Evolutionary conservation across 2,888 invertebrate genomes (phyloP).

Genomic region (Athalia circularis): DNA sequence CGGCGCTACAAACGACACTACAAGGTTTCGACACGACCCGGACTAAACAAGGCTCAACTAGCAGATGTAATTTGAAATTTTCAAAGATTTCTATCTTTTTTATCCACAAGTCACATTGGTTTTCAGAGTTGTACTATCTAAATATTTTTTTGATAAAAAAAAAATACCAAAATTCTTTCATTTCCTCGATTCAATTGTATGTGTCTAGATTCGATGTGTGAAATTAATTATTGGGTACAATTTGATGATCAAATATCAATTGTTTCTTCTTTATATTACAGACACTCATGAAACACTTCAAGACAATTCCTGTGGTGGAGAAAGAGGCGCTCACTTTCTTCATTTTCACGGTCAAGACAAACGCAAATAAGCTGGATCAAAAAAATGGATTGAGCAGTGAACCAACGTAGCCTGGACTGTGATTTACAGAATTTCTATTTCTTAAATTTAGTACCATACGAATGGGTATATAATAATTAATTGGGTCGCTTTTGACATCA

Average conservation of each 20-base stretch:
- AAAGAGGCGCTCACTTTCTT: slow-evolving; percentile 96
- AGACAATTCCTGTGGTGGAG: slow-evolving; percentile 94
- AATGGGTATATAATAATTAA: background rate
- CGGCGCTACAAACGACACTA: slow-evolving; percentile 95
- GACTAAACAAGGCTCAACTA: slow-evolving; percentile 95
- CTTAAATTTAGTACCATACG: background rate
- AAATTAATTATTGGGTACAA: slow-evolving; percentile 64
- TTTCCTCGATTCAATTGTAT: background rate
- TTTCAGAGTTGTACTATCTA: too few species aligned
- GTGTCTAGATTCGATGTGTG: slow-evolving; percentile 80
- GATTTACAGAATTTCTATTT: slow-evolving; percentile 55
- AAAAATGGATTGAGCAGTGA: slow-evolving; percentile 86
- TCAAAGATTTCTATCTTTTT: slow-evolving; percentile 29
- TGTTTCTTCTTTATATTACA: slow-evolving; percentile 75
- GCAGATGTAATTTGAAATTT: slow-evolving; percentile 86
- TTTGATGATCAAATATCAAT: background rate
- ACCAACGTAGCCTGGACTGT: slow-evolving; percentile 73
- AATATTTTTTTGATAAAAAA: too few species aligned
- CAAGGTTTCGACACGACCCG: slow-evolving; percentile 93
- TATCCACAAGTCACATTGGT: background rate
- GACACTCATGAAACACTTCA: slow-evolving; percentile 96
- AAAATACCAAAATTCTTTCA: background rate
- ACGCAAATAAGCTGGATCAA: slow-evolving; percentile 90
- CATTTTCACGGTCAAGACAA: slow-evolving; percentile 96
- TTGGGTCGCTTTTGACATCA: slow-evolving; percentile 2